Conservation (phyloP, 2,113 vertebrate species). For the Argyrosomus japonicus region DNA sequence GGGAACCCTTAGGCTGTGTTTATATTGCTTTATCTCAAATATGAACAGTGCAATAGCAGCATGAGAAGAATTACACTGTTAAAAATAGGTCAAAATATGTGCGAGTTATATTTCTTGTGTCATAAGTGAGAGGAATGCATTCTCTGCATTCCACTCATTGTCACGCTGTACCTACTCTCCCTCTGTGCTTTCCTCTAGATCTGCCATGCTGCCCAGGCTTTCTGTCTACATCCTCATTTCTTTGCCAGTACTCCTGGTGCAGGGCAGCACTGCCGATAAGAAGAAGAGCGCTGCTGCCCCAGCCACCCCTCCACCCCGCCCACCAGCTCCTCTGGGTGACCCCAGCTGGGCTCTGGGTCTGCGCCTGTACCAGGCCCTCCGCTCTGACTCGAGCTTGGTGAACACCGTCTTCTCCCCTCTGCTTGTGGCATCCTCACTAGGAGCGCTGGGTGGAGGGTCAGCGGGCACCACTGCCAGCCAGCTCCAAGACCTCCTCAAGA, state of each 20-base stretch:
- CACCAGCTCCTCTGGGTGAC: conserved; percentile 44
- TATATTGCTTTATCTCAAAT: conserved; percentile 38
- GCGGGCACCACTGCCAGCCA: conserved; percentile 69
- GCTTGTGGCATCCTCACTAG: conserved; percentile 72
- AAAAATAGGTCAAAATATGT: not conserved
- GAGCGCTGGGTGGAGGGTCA: conserved; percentile 58
- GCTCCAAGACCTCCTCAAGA: conserved; percentile 65
- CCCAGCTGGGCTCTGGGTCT: conserved; percentile 80
- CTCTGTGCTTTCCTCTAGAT: conserved; percentile 38
- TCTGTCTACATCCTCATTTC: conserved; percentile 40
- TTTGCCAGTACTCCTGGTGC: conserved; percentile 55
- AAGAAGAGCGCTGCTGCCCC: conserved; percentile 24
- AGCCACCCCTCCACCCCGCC: conserved; percentile 12
- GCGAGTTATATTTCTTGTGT: not conserved
- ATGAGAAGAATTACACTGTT: not conserved
- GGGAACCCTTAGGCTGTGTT: conserved; percentile 36
- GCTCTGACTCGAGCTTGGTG: conserved; percentile 35
- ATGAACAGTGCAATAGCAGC: conserved; percentile 31
- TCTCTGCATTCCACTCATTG: not conserved
- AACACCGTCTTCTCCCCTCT: conserved; percentile 77
- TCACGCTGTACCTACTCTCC: not conserved
- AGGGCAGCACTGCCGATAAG: conserved; percentile 24
- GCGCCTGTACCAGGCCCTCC: conserved; percentile 66
- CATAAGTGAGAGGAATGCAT: not conserved
- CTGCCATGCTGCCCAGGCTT: conserved; percentile 66